These are phyloP conservation scores for Bambusicola thoracicus DNA, from an alignment of 2,113 vertebrate genomes.

Conservation along the genomic window DNA sequence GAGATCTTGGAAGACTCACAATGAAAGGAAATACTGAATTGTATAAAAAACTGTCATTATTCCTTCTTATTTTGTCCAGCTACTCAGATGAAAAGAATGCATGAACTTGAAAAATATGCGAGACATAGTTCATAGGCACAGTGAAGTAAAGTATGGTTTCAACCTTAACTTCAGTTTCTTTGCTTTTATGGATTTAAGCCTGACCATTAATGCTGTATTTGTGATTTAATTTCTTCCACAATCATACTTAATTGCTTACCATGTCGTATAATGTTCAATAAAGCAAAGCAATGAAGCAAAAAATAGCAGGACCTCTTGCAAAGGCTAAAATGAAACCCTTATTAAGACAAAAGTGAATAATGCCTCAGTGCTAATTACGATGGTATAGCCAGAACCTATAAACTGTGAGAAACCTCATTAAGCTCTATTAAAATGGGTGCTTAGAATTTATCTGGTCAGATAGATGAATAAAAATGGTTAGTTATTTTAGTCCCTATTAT, in stretches of 20 bases:
- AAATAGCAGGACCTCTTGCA: slow-evolving; percentile 67
- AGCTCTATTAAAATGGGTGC: slow-evolving; percentile 39
- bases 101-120: not conserved
- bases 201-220: slow-evolving; percentile 52
- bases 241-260: slow-evolving; percentile 72
- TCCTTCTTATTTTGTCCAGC: not conserved
- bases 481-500: not conserved
- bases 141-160: slow-evolving; percentile 1
- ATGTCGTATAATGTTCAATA: slow-evolving; percentile 69
- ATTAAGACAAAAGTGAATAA: slow-evolving; percentile 69
- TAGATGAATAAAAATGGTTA: slow-evolving; percentile 21
- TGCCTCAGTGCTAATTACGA: slow-evolving; percentile 68
- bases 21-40: not conserved
- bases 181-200: slow-evolving; percentile 55
- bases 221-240: slow-evolving; percentile 72
- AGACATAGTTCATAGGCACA: not conserved
- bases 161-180: slow-evolving; percentile 41
- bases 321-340: slow-evolving; percentile 68
- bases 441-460: slow-evolving; percentile 54
- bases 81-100: slow-evolving; percentile 7
- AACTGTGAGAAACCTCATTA: slow-evolving; percentile 71
- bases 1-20: not conserved
- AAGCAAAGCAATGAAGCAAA: slow-evolving; percentile 76
- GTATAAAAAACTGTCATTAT: not conserved
- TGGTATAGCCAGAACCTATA: slow-evolving; percentile 36